These are phyloP conservation scores for Stigmatopora nigra DNA, from an alignment of 2,113 vertebrate genomes.

Conservation along the genomic window DNA sequence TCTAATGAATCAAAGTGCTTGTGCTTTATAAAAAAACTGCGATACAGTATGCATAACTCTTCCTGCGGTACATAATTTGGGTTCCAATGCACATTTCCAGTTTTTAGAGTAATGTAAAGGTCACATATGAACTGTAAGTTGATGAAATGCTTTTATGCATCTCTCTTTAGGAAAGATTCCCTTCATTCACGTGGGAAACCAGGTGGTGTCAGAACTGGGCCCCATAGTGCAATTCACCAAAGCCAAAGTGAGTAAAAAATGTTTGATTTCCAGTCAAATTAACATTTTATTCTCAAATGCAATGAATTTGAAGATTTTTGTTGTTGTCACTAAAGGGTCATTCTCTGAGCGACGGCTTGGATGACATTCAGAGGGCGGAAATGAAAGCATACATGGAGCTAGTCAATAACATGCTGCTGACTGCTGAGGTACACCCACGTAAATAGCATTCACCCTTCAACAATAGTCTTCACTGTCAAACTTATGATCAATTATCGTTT, in stretches of 20 bases:
- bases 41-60: too few species aligned
- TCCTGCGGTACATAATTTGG: too few species aligned
- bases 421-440: constrained; percentile 80
- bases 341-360: constrained; percentile 86
- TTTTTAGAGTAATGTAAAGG: too few species aligned
- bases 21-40: too few species aligned
- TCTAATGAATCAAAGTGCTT: too few species aligned
- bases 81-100: too few species aligned
- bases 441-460: not conserved
- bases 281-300: not conserved
- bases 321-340: constrained; percentile 74
- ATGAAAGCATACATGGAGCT: constrained; percentile 96
- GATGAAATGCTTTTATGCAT: not conserved
- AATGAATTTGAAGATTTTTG: not conserved
- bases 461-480: not conserved
- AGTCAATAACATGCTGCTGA: constrained; percentile 91
- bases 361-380: constrained; percentile 93
- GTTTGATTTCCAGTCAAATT: too few species aligned
- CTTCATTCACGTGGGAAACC: constrained; percentile 94
- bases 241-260: constrained; percentile 79
- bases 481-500: constrained; percentile 60
- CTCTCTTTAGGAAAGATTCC: constrained; percentile 79
- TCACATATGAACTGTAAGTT: too few species aligned
- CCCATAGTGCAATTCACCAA: constrained; percentile 96
- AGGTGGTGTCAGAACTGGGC: constrained; percentile 93